Evolutionary conservation across 2,888 invertebrate species (phyloP).

Genomic region (Aricia artaxerxes): DNA sequence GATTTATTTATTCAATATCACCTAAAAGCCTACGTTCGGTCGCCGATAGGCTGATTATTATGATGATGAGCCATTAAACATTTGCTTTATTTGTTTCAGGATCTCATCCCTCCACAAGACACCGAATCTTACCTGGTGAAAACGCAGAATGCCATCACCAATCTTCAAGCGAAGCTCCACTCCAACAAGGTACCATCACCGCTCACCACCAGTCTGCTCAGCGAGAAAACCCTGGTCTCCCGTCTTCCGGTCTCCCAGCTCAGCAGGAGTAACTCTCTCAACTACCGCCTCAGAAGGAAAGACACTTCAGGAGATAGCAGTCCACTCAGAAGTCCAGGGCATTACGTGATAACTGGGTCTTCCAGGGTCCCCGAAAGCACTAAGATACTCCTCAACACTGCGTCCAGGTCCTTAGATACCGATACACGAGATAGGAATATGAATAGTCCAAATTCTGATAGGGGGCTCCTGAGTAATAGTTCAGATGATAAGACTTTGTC

Average conservation of each 20-base stretch:
- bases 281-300: conserved; percentile 68
- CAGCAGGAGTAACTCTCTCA: conserved; percentile 72
- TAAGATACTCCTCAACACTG: conserved; percentile 61
- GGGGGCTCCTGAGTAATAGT: conserved; percentile 64
- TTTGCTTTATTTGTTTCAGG: conserved; percentile 63
- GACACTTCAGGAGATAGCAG: conserved; percentile 67
- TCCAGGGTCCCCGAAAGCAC: conserved; percentile 61
- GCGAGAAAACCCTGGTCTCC: conserved; percentile 71
- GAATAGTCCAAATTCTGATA: conserved; percentile 70
- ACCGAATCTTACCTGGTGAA: conserved; percentile 80
- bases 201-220: conserved; percentile 69
- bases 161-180: conserved; percentile 80
- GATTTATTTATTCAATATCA: no score
- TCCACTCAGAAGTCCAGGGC: conserved; percentile 70
- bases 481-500: conserved; percentile 74
- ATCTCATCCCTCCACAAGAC: conserved; percentile 72
- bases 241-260: conserved; percentile 72
- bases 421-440: conserved; percentile 65
- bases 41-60: no score
- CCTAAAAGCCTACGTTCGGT: no score
- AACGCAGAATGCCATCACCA: conserved; percentile 82
- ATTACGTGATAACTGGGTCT: conserved; percentile 74
- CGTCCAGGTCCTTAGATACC: conserved; percentile 67
- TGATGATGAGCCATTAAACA: no score
- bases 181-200: conserved; percentile 62